Evolutionary conservation across 2,113 vertebrate species (phyloP).

Genomic region (Micromys minutus): DNA sequence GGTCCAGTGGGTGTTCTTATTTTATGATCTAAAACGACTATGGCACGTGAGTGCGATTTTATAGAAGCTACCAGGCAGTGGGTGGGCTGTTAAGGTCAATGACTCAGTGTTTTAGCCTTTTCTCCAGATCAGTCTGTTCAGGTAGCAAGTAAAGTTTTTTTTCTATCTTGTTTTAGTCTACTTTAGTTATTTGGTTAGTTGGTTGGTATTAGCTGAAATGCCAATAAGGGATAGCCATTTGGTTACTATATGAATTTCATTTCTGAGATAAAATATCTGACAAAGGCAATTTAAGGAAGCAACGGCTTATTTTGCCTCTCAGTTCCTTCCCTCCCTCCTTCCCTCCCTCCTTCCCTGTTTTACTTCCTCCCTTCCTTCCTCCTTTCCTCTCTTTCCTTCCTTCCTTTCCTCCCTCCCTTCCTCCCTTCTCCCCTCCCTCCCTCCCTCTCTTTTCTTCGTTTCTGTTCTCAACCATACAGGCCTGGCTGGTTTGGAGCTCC

Average conservation of each 20-base stretch:
- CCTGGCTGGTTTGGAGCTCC: not conserved
- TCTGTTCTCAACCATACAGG: not conserved
- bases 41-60: not conserved
- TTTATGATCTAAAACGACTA: not conserved
- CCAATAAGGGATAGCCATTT: not conserved
- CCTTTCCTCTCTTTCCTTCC: rapidly evolving
- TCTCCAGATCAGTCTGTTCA: not conserved
- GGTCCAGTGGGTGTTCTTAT: not conserved
- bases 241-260: not conserved
- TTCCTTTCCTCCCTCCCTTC: no score
- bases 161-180: not conserved
- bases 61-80: not conserved
- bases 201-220: not conserved
- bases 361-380: rapidly evolving
- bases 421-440: no score
- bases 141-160: not conserved
- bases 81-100: not conserved
- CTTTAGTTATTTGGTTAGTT: not conserved
- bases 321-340: no score
- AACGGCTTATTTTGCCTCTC: not conserved
- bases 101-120: not conserved
- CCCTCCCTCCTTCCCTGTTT: rapidly evolving
- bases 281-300: not conserved
- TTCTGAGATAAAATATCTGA: not conserved
- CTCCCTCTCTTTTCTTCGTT: not conserved